Conservation (phyloP, 2,797 vertebrate genomes). For the Tokudaia tokunoshimensis region DNA sequence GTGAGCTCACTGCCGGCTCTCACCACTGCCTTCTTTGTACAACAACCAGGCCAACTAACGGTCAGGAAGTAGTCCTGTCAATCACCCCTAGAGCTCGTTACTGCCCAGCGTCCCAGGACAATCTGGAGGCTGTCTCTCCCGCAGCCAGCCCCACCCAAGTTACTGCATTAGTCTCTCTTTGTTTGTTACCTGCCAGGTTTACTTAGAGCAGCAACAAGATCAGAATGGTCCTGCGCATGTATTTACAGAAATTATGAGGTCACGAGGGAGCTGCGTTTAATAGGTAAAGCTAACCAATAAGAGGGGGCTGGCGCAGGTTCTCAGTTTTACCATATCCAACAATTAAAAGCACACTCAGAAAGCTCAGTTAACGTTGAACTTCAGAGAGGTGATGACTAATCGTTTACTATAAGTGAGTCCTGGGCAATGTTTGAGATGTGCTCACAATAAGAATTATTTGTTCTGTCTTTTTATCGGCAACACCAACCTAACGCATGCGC, state of each 20-base stretch:
- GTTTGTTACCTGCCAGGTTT: background rate
- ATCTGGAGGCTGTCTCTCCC: background rate
- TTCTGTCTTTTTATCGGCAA: background rate
- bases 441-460: background rate
- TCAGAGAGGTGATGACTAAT: background rate
- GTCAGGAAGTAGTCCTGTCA: background rate
- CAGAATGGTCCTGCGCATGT: background rate
- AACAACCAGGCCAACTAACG: background rate
- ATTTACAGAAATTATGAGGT: background rate
- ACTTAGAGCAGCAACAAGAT: background rate
- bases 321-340: background rate
- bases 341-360: background rate
- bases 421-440: background rate
- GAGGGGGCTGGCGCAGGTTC: background rate
- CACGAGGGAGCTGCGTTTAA: background rate
- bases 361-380: background rate
- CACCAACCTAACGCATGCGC: background rate
- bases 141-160: background rate
- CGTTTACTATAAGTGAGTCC: background rate
- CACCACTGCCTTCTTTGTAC: background rate
- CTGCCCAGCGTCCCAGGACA: background rate
- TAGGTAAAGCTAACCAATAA: conserved; percentile 1
- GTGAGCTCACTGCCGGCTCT: background rate
- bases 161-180: background rate
- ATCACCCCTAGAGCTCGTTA: background rate